Evolutionary conservation across 2,888 invertebrate genomes (phyloP).

Genomic region (Ptilodon capucinus): DNA sequence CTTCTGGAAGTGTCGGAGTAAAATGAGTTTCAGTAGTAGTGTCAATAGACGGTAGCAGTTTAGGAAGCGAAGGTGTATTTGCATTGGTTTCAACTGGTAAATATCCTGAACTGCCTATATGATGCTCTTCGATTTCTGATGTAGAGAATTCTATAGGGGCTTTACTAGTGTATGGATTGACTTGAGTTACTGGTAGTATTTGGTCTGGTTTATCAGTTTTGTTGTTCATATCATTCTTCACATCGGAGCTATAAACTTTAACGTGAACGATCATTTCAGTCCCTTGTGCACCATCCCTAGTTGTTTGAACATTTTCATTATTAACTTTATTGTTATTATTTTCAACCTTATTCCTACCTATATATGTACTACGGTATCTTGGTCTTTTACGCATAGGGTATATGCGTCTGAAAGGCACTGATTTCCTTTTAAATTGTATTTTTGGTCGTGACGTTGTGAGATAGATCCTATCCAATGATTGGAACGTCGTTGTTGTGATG

Average conservation of each 20-base stretch:
- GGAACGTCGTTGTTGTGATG: conserved; percentile 21
- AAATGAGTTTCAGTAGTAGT: conserved; percentile 42
- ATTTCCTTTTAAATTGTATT: conserved; percentile 65
- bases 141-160: conserved; percentile 49
- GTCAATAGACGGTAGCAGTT: conserved; percentile 46
- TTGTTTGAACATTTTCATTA: conserved; percentile 18
- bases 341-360: conserved; percentile 16
- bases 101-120: conserved; percentile 70
- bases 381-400: conserved; percentile 46
- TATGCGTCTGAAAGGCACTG: conserved; percentile 43
- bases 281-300: conserved; percentile 32
- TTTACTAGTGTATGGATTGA: conserved; percentile 39
- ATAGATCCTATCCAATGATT: conserved; percentile 53
- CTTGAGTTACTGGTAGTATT: conserved; percentile 20
- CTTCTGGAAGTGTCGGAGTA: conserved; percentile 53
- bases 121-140: conserved; percentile 65
- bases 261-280: conserved; percentile 85
- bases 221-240: conserved; percentile 28
- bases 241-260: conserved; percentile 80
- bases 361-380: conserved; percentile 19
- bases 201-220: conserved; percentile 22
- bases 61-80: conserved; percentile 26
- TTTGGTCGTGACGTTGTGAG: conserved; percentile 63
- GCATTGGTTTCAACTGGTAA: conserved; percentile 47
- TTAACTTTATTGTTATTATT: conserved; percentile 8